Base-by-base conservation (phyloP, 2,113 vertebrate species). In the Ameiurus melas region DNA sequence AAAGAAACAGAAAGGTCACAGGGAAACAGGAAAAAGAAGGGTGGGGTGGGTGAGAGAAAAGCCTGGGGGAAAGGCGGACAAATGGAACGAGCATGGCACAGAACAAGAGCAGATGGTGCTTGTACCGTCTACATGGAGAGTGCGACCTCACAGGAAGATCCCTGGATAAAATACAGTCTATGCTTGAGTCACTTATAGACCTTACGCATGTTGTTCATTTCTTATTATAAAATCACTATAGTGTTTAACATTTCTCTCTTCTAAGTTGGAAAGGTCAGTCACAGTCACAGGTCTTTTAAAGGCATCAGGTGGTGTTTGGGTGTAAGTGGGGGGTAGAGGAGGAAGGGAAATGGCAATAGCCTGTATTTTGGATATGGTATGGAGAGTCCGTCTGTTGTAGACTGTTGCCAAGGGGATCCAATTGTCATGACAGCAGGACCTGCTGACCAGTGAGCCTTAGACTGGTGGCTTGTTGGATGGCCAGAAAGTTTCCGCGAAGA, bases 371-470 rank as follows among this genome's bases (percentile, higher is more conserved):
- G 77, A 86, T 47, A 47, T 14, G 62, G 43, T 75, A 84, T 77
- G 58, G 58, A 36, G 85, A 68, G 70, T 30, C 85, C 82, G 85
- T 87, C 85, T 89, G 82, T 84, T 89, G 53, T 55, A 51, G 60
- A 43, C 73, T 80, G 81, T 87, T 92, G 33, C 91, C 90, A 62
- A 80, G 88, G 90, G 33, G 90, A 91, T 92, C 85, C 64, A 86
- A 85, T 75, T 86, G 90, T 88, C 84, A 57, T 30, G 79, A 89
- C 81, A 39, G 73, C 68, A 55, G 77, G 82, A 87, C 64, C 27
- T 39, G 79, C 86, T 68, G 68, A 14, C 36, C 68, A 77, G 22
- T 57, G 27, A 86, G 85, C 25, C 80, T 62, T n/a, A 71, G 53
- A 71, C 84, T 19, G 1, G 12, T 53, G 47, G 47, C 47, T 51